phyloP scores from a whole-genome alignment of 2,888 invertebrate species.

The Nipponacmea schrenckii region DNA sequence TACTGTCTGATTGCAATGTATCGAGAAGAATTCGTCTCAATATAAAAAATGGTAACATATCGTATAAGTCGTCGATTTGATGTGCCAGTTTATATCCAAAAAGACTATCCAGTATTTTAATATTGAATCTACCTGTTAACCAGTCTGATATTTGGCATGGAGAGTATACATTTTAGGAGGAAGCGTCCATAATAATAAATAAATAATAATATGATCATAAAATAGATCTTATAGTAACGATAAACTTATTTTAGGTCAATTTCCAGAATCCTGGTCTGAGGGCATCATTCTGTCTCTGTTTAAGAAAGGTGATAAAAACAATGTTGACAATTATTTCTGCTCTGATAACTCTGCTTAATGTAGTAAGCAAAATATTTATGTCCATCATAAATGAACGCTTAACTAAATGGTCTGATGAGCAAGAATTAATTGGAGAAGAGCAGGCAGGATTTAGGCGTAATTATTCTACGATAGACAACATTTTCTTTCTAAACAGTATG shows the following conservation, averaged over 20 bases:
- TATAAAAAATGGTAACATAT: too few relatives aligned
- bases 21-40: too few relatives aligned
- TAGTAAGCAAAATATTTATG: neutral
- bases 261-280: neutral
- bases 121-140: too few relatives aligned
- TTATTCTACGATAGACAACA: neutral
- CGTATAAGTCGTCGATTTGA: too few relatives aligned
- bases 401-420: neutral
- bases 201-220: too few relatives aligned
- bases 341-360: neutral
- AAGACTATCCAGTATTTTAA: too few relatives aligned
- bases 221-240: too few relatives aligned
- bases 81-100: too few relatives aligned
- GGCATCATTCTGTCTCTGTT: neutral
- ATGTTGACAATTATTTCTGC: neutral
- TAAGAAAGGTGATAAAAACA: conserved; percentile 1
- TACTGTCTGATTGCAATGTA: too few relatives aligned
- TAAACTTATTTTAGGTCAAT: neutral
- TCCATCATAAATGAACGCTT: neutral
- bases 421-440: neutral
- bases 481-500: neutral
- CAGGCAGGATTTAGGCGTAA: neutral
- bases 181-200: too few relatives aligned
- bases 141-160: too few relatives aligned
- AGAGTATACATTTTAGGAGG: too few relatives aligned